These are phyloP conservation scores for Phyllotreta cruciferae DNA, from an alignment of 2,888 invertebrate genomes.

Conservation along the genomic window DNA sequence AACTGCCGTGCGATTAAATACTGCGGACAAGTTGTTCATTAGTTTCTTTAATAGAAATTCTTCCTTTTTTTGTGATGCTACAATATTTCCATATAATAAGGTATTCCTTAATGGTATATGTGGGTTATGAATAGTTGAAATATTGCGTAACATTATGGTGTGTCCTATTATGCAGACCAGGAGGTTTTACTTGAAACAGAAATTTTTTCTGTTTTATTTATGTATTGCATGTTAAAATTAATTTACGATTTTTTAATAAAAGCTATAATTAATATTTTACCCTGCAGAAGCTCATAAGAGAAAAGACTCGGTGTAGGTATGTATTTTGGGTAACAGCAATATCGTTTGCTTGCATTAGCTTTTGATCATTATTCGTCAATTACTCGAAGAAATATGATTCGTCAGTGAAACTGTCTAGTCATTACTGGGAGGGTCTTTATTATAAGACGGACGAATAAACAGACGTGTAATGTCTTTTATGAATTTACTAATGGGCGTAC, in stretches of 20 bases:
- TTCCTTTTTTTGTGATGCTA: slow-evolving; percentile 2
- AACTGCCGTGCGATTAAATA: slow-evolving; percentile 12
- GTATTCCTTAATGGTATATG: slow-evolving; percentile 12
- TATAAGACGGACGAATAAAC: slow-evolving; percentile 4
- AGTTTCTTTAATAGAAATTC: slow-evolving; percentile 3
- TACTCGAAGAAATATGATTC: not conserved
- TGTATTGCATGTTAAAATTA: too few relatives aligned
- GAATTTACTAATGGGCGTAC: too few relatives aligned
- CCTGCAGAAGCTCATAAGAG: too few relatives aligned
- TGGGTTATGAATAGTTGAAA: slow-evolving; percentile 16
- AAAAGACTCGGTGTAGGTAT: too few relatives aligned
- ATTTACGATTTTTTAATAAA: too few relatives aligned
- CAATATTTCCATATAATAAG: not conserved
- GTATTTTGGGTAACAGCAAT: not conserved
- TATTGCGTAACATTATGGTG: not conserved
- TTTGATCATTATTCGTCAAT: not conserved
- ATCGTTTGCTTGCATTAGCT: not conserved
- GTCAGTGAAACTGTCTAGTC: slow-evolving; percentile 5
- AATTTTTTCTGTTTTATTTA: too few relatives aligned
- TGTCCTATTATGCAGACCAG: too few relatives aligned
- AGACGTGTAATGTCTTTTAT: not conserved
- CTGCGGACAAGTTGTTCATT: slow-evolving; percentile 16
- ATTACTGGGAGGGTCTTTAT: slow-evolving; percentile 10
- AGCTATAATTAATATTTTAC: too few relatives aligned
- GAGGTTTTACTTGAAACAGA: too few relatives aligned